A percentile compares a stretch with the other conserved stretches of the same genome.
Evolutionary conservation across 1,140 invertebrate species (phyloP).

Genomic region (Brachionus rotundiformis): DNA sequence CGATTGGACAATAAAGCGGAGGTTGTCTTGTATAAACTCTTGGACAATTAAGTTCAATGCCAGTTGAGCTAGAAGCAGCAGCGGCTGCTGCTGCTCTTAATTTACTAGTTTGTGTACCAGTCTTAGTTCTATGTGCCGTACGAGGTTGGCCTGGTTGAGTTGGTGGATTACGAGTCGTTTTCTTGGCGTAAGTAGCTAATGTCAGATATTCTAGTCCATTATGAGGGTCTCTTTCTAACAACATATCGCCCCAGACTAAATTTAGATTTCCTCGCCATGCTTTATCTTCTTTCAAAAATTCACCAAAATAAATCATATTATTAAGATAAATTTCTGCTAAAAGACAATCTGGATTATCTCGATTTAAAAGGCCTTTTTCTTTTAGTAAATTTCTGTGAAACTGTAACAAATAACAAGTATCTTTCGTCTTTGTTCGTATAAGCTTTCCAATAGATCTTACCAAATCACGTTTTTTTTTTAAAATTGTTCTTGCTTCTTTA

Average conservation of each 20-base stretch:
- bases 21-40: constrained; percentile 33
- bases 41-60: constrained; percentile 30
- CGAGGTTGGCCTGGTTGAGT: constrained; percentile 4
- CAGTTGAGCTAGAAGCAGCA: background rate
- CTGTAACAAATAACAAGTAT: constrained; percentile 22
- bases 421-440: constrained; percentile 48
- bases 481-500: constrained; percentile 4
- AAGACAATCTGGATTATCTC: constrained; percentile 39
- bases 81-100: constrained; percentile 39
- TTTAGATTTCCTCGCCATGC: constrained; percentile 44
- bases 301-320: constrained; percentile 50
- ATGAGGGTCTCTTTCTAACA: constrained; percentile 9
- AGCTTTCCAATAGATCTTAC: constrained; percentile 38
- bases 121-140: background rate
- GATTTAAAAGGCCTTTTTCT: constrained; percentile 40
- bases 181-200: constrained; percentile 44
- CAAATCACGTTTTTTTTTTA: constrained; percentile 41
- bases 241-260: constrained; percentile 46
- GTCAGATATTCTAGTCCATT: constrained; percentile 45
- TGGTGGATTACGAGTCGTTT: constrained; percentile 20
- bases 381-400: constrained; percentile 42
- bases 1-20: constrained; percentile 28
- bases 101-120: constrained; percentile 42
- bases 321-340: constrained; percentile 38
- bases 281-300: constrained; percentile 49